phyloP scores from a whole-genome alignment of 2,888 invertebrate species.

The Heliconius erato region DNA sequence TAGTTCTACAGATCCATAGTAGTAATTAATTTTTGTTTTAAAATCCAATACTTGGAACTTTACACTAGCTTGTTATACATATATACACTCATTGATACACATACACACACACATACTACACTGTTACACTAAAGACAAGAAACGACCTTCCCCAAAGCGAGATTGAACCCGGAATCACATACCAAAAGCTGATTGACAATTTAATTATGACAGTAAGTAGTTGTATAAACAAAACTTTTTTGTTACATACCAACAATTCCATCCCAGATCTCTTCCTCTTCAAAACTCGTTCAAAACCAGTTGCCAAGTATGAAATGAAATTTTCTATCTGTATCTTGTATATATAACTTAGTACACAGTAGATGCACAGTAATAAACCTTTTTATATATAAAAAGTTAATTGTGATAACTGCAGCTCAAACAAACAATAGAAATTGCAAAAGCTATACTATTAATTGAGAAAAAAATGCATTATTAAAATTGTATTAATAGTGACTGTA shows the following conservation, averaged over 20 bases:
- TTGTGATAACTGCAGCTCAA: too few species aligned
- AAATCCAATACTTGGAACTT: not conserved
- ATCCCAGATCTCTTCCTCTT: conserved; percentile 37
- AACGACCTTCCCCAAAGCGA: conserved; percentile 47
- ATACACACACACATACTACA: too few species aligned
- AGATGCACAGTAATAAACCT: not conserved
- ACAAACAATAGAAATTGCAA: too few species aligned
- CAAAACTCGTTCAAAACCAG: conserved; percentile 39
- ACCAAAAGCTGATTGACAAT: conserved; percentile 22
- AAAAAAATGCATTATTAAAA: too few species aligned
- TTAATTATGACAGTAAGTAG: conserved; percentile 23
- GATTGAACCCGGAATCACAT: conserved; percentile 51
- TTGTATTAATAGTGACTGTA: too few species aligned
- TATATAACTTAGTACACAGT: not conserved
- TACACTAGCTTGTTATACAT: not conserved
- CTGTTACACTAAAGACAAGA: not conserved
- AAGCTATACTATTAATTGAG: too few species aligned
- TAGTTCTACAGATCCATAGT: too few species aligned
- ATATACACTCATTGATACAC: not conserved
- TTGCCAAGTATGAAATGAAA: conserved; percentile 16
- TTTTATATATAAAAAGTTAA: not conserved
- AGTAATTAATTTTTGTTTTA: not conserved
- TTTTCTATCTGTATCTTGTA: conserved; percentile 6
- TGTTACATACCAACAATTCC: conserved; percentile 23
- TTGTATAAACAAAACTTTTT: conserved; percentile 28